Conservation (phyloP, 2,113 vertebrate genomes). For the Eclectus roratus region DNA sequence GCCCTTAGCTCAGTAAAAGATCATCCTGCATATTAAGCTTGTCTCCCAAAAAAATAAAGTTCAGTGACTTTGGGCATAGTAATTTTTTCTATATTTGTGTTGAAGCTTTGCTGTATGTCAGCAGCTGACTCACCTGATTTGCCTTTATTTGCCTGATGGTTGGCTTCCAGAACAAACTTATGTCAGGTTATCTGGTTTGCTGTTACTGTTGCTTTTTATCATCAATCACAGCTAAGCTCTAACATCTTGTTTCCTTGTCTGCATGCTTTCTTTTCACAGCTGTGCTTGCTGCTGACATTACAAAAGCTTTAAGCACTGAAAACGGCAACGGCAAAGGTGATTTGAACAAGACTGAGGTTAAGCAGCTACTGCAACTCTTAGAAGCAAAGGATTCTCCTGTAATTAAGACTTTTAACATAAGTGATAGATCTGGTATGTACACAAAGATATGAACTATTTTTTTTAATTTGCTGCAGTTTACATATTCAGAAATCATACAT, state of each 20-base stretch:
- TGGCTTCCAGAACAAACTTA: neutral
- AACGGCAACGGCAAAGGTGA: constrained; percentile 17
- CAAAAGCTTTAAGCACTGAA: neutral
- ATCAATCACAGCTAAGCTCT: constrained; percentile 40
- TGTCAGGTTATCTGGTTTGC: constrained; percentile 25
- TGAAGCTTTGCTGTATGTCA: neutral
- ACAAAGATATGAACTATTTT: neutral
- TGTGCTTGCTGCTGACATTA: constrained; percentile 13
- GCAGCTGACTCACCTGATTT: constrained; percentile 24
- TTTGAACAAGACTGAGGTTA: neutral
- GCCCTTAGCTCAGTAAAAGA: neutral
- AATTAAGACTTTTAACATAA: constrained; percentile 32
- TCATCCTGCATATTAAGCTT: neutral
- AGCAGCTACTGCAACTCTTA: neutral
- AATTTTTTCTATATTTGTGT: neutral
- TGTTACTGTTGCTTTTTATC: constrained; percentile 24
- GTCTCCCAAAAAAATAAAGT: neutral
- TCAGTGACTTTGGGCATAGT: neutral
- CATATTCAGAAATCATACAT: neutral
- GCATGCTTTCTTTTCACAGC: constrained; percentile 7
- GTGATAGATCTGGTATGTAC: neutral
- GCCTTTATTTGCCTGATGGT: neutral
- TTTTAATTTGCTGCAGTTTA: neutral
- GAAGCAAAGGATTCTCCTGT: neutral
- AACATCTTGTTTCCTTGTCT: constrained; percentile 15